phyloP scores from a whole-genome alignment of 2,888 invertebrate genomes.

The Megastigmus dorsalis region DNA sequence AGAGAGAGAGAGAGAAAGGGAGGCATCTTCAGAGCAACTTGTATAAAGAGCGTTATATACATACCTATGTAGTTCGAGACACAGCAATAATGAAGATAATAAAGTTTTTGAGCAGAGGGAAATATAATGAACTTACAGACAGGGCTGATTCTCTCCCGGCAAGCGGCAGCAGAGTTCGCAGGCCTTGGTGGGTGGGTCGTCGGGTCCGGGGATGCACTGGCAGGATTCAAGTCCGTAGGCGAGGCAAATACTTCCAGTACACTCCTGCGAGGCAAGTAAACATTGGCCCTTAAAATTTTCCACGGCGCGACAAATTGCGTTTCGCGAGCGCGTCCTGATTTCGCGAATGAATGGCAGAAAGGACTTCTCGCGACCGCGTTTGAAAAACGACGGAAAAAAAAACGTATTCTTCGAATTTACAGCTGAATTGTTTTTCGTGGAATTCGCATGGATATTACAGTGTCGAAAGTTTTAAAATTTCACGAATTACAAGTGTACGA shows the following conservation, averaged over 20 bases:
- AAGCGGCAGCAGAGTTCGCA: constrained; percentile 95
- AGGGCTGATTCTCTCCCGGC: constrained; percentile 87
- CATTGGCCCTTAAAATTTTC: constrained; percentile 5
- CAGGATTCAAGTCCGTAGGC: constrained; percentile 97
- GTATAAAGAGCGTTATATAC: too few species aligned
- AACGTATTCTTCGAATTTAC: too few species aligned
- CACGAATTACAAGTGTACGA: too few species aligned
- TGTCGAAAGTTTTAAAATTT: too few species aligned
- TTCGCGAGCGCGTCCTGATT: too few species aligned
- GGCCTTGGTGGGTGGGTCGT: constrained; percentile 88
- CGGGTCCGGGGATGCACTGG: constrained; percentile 88
- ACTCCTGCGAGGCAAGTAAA: constrained; percentile 80
- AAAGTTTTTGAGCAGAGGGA: constrained; percentile 23
- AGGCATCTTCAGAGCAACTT: neutral
- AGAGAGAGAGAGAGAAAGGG: neutral
- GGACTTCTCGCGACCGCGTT: too few species aligned
- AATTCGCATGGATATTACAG: too few species aligned
- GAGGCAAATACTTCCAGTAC: constrained; percentile 98
- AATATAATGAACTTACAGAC: constrained; percentile 76
- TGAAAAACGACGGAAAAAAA: neutral
- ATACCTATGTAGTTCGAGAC: too few species aligned
- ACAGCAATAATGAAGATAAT: constrained; percentile 42
- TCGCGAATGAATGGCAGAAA: too few species aligned
- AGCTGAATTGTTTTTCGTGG: too few species aligned
- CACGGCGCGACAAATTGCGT: too few species aligned